Conservation (phyloP, 2,113 vertebrate genomes). For the Takifugu bimaculatus region DNA sequence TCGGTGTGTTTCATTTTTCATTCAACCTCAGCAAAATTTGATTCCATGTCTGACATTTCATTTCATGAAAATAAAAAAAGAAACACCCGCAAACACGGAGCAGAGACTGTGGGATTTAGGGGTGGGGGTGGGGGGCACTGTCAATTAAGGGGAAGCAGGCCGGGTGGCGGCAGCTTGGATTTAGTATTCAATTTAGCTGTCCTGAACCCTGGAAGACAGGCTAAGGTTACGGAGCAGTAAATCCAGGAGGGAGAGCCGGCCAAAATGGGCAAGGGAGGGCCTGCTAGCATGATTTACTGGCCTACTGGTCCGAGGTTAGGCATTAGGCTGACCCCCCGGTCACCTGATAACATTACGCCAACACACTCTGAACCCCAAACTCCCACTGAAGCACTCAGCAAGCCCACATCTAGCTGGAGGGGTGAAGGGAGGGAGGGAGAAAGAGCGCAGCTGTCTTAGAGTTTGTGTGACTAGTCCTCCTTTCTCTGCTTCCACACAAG, state of each 20-base stretch:
- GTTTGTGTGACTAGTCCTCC: slow-evolving; percentile 49
- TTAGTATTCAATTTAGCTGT: slow-evolving; percentile 82
- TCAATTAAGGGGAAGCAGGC: slow-evolving; percentile 63
- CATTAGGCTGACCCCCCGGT: slow-evolving; percentile 72
- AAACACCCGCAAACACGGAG: slow-evolving; percentile 41
- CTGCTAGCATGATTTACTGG: slow-evolving; percentile 72
- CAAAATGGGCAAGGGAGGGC: slow-evolving; percentile 67
- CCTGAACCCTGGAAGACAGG: slow-evolving; percentile 73
- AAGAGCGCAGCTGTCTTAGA: slow-evolving; percentile 59
- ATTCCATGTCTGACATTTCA: slow-evolving; percentile 46
- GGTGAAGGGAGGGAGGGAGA: slow-evolving; percentile 22
- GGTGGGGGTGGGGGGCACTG: slow-evolving; percentile 3
- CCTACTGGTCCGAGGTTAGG: slow-evolving; percentile 67
- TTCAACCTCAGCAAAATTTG: slow-evolving; percentile 29
- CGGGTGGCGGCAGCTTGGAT: slow-evolving; percentile 73
- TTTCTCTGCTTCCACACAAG: slow-evolving; percentile 51
- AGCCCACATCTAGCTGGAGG: slow-evolving; percentile 59
- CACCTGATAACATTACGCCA: slow-evolving; percentile 71
- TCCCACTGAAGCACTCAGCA: slow-evolving; percentile 69
- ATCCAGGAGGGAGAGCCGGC: slow-evolving; percentile 69
- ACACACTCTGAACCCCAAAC: slow-evolving; percentile 72
- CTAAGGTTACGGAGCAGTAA: slow-evolving; percentile 78
- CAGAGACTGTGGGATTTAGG: slow-evolving; percentile 1
- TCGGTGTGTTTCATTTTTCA: slow-evolving; percentile 6
- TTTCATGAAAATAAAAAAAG: slow-evolving; percentile 43